Percentiles rank a stretch among this genome's conserved stretches.
These are phyloP conservation scores for Neopipo cinnamomea DNA, from an alignment of 2,113 vertebrate species.

Conservation along the genomic window DNA sequence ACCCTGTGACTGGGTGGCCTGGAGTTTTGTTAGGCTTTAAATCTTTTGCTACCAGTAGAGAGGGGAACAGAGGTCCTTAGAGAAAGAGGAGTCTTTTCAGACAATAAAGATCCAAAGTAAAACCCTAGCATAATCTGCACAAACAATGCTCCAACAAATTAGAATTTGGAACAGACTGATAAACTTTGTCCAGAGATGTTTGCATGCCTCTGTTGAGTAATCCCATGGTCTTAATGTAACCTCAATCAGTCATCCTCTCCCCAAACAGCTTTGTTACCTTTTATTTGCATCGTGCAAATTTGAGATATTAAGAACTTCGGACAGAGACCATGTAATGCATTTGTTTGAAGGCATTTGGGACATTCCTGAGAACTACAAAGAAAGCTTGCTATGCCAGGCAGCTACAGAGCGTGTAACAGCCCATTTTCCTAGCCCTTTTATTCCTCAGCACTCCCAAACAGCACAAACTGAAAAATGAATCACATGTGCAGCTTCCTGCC, in stretches of 20 bases:
- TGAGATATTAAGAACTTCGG: constrained; percentile 36
- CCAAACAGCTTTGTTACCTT: constrained; percentile 4
- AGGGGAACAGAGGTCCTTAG: constrained; percentile 36
- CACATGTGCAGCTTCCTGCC: neutral
- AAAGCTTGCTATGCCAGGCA: neutral
- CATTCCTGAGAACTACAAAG: neutral
- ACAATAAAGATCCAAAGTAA: constrained; percentile 47
- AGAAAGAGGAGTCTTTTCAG: constrained; percentile 45
- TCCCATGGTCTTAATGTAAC: neutral
- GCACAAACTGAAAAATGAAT: neutral
- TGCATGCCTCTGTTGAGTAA: constrained; percentile 7
- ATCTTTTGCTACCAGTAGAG: constrained; percentile 57
- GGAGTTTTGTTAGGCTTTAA: constrained; percentile 56
- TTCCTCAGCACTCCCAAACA: neutral
- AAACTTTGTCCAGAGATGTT: constrained; percentile 31
- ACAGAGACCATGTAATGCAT: constrained; percentile 33
- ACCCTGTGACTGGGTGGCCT: constrained; percentile 45
- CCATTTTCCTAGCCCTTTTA: neutral
- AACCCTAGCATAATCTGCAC: constrained; percentile 51
- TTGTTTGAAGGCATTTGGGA: constrained; percentile 15
- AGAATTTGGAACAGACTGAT: constrained; percentile 61
- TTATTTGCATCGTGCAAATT: neutral
- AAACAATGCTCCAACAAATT: constrained; percentile 56
- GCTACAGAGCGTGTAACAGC: neutral
- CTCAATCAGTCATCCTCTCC: neutral